Conservation (phyloP, 2,797 vertebrate genomes). For the Mastacembelus armatus region DNA sequence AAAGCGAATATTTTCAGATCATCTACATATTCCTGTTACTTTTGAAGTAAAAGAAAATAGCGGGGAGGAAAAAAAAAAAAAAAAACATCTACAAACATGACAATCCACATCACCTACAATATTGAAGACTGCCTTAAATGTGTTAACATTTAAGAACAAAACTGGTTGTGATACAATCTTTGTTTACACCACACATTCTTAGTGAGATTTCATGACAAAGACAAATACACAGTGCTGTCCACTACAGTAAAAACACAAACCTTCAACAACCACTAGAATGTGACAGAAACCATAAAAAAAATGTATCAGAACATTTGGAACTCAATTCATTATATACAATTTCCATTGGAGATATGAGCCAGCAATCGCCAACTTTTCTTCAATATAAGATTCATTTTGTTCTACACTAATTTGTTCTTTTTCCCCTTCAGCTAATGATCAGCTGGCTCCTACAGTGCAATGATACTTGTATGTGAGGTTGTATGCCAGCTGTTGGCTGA, state of each 20-base stretch:
- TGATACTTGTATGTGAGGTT: constrained; percentile 58
- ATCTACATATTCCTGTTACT: constrained; percentile 68
- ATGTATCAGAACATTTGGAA: constrained; percentile 58
- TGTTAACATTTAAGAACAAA: constrained; percentile 64
- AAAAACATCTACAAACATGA: constrained; percentile 61
- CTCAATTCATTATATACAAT: constrained; percentile 77
- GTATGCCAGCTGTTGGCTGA: constrained; percentile 54
- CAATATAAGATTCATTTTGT: constrained; percentile 59
- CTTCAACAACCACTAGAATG: constrained; percentile 77
- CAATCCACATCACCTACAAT: constrained; percentile 69
- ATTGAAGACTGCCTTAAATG: constrained; percentile 69
- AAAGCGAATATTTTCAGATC: constrained; percentile 66
- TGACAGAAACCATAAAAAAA: constrained; percentile 69
- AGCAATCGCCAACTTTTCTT: constrained; percentile 65
- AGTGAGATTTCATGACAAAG: constrained; percentile 75
- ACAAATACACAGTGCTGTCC: constrained; percentile 79
- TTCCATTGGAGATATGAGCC: constrained; percentile 70
- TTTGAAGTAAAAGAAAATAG: constrained; percentile 49
- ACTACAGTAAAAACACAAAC: constrained; percentile 80
- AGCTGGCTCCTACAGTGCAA: constrained; percentile 69
- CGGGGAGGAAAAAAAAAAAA: no score
- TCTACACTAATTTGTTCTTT: constrained; percentile 60
- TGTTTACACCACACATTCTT: constrained; percentile 74
- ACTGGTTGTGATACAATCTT: constrained; percentile 68
- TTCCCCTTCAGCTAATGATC: constrained; percentile 59